Base-by-base conservation (phyloP, 2,113 vertebrate genomes). In the Apistogramma diplotaenia region DNA sequence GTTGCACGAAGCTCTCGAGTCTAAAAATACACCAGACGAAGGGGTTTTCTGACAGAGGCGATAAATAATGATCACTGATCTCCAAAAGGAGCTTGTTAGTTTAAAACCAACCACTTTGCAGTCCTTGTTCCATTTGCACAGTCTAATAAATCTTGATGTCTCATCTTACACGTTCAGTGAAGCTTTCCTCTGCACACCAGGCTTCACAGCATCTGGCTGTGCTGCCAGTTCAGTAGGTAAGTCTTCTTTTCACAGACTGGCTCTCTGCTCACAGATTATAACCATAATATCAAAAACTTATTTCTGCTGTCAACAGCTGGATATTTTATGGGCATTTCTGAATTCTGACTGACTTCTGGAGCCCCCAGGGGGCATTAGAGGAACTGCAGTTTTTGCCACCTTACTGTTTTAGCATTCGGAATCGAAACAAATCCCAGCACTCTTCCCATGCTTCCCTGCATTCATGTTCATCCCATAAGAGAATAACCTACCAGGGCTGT, bases 311-410 rank as follows among this genome's bases (percentile, higher is more conserved):
- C 4, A 62, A 40, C 12, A 40, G n/a, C n/a, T 0, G 0, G 33
- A 37, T 33, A 37, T 61, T 37, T 61, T 61, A 23, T 6, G 0
- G 2, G 33, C 0, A 15, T 43, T 35, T 40, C 40, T 10, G 40
- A 12, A 0, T n/a, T 6, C 0, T 8, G 13, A 0, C 21, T 65
- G 1, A 65, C 60, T 25, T 8, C 43, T 65, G 35, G 3, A 37
- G 60, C 35, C 35, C 21, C 21, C 25, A 16, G 25, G 40, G 60
- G 60, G 16, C 35, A 16, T 43, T 18, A 43, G 25, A 4, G 61
- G 21, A 65, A 65, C 21, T 43, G 21, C 61, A 65, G 21, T 25
- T 65, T 43, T 65, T 46, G 25, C 13, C 37, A 46, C 0, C 31
- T 58, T 21, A 25, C 4, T 37, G 25, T 46, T n/a, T n/a, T n/a